These are phyloP conservation scores for Eupeodes luniger DNA, from an alignment of 2,888 invertebrate genomes.

Conservation along the genomic window DNA sequence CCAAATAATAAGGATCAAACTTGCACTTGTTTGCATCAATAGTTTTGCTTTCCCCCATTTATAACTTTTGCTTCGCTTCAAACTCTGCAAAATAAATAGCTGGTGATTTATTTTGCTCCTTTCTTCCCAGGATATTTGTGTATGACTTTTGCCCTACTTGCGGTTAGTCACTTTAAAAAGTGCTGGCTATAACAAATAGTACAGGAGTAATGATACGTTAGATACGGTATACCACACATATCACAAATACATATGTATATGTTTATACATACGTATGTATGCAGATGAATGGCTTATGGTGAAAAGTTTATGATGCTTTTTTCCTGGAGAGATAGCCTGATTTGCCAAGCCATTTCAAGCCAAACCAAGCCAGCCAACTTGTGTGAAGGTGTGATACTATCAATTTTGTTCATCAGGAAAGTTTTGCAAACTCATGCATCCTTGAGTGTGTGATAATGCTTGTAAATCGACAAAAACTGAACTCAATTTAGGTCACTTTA, in stretches of 20 bases:
- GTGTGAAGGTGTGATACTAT: constrained; percentile 39
- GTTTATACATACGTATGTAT: background rate
- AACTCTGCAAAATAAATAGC: constrained; percentile 38
- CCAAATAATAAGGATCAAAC: constrained; percentile 35
- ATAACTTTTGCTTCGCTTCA: constrained; percentile 21
- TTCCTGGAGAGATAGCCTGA: background rate
- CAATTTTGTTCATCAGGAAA: constrained; percentile 57
- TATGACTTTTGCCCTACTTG: constrained; percentile 37
- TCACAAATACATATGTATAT: background rate
- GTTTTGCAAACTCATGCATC: constrained; percentile 50
- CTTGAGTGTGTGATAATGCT: constrained; percentile 35
- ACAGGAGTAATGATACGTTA: background rate
- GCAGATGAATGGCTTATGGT: constrained; percentile 21
- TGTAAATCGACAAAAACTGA: constrained; percentile 38
- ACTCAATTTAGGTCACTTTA: constrained; percentile 31
- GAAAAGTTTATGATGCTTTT: constrained; percentile 45
- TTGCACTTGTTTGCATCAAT: constrained; percentile 51
- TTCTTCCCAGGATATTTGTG: constrained; percentile 10
- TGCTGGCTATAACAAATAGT: constrained; percentile 14
- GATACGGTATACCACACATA: background rate
- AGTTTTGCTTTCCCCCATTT: constrained; percentile 10
- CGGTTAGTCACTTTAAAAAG: constrained; percentile 39
- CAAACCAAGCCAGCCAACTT: background rate
- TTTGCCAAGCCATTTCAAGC: background rate
- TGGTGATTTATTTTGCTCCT: constrained; percentile 15